phyloP scores from a whole-genome alignment of 2,888 invertebrate species.

The Automeris io region DNA sequence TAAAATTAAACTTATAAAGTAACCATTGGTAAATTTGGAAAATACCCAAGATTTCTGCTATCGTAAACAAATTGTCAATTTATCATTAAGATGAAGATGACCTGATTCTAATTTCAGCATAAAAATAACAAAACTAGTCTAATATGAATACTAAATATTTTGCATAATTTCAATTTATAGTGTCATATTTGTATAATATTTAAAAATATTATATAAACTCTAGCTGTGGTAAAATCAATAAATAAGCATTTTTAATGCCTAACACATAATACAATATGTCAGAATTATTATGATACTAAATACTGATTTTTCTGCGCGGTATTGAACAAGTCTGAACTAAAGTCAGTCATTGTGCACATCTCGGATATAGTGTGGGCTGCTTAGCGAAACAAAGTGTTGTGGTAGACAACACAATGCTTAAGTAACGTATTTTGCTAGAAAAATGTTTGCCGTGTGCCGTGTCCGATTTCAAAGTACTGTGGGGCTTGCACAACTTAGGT shows the following conservation, averaged over 20 bases:
- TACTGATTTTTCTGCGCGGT: too few relatives aligned
- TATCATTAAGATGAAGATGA: slow-evolving; percentile 14
- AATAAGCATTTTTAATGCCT: too few relatives aligned
- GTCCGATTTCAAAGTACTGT: slow-evolving; percentile 59
- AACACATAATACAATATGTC: too few relatives aligned
- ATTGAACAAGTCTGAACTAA: too few relatives aligned
- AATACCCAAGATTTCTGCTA: slow-evolving; percentile 15
- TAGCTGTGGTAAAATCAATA: too few relatives aligned
- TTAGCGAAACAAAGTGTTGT: slow-evolving; percentile 14
- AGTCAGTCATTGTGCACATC: not conserved
- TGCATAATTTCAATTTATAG: too few relatives aligned
- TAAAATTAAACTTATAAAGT: too few relatives aligned
- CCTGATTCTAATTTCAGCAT: slow-evolving; percentile 15
- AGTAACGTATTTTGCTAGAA: slow-evolving; percentile 57
- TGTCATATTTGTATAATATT: too few relatives aligned
- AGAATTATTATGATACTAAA: too few relatives aligned
- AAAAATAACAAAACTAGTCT: not conserved
- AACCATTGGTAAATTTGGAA: slow-evolving; percentile 16
- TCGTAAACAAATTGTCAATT: slow-evolving; percentile 16
- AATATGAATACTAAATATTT: too few relatives aligned
- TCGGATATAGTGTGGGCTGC: slow-evolving; percentile 1
- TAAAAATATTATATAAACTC: too few relatives aligned
- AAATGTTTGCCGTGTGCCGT: slow-evolving; percentile 62
- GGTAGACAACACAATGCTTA: slow-evolving; percentile 43
- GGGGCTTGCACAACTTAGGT: slow-evolving; percentile 50